phyloP scores from a whole-genome alignment of 2,888 invertebrate species.

The Pristionchus fissidentatus region DNA sequence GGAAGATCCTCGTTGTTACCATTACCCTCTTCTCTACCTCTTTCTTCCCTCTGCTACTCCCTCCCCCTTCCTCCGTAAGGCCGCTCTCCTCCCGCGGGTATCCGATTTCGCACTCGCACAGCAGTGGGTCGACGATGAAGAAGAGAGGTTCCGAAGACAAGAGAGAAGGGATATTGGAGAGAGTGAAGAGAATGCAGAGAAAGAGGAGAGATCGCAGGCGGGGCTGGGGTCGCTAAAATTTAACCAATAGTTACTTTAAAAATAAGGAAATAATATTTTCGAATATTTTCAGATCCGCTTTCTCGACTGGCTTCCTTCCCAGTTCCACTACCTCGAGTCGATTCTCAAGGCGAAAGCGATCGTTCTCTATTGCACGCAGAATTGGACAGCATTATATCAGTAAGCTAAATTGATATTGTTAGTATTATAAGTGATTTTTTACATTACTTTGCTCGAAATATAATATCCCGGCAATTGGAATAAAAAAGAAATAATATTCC shows the following conservation, averaged over 20 bases:
- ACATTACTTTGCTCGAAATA: no score
- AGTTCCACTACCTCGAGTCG: slow-evolving; percentile 91
- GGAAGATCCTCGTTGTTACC: neutral
- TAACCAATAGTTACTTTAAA: no score
- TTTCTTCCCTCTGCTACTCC: slow-evolving; percentile 9
- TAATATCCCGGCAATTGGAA: no score
- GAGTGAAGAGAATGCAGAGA: neutral
- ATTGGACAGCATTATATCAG: slow-evolving; percentile 92
- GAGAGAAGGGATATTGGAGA: slow-evolving; percentile 13
- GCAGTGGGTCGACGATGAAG: slow-evolving; percentile 14
- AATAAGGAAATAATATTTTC: no score
- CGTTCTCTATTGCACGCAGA: slow-evolving; percentile 94
- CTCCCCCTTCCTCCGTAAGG: slow-evolving; percentile 1
- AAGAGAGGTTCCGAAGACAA: neutral
- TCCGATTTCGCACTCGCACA: slow-evolving; percentile 41
- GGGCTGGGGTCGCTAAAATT: no score
- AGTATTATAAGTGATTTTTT: no score
- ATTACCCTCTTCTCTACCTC: neutral
- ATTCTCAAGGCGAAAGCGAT: slow-evolving; percentile 98
- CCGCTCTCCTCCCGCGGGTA: slow-evolving; percentile 2
- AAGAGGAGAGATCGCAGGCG: slow-evolving; percentile 10
- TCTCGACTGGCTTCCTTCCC: slow-evolving; percentile 75
- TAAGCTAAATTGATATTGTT: slow-evolving; percentile 16
- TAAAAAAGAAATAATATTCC: no score
- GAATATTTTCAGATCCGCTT: slow-evolving; percentile 55